A percentile compares a stretch with the other conserved stretches of the same genome.
Conservation (phyloP, 1,140 invertebrate species). For the Spodoptera frugiperda region DNA sequence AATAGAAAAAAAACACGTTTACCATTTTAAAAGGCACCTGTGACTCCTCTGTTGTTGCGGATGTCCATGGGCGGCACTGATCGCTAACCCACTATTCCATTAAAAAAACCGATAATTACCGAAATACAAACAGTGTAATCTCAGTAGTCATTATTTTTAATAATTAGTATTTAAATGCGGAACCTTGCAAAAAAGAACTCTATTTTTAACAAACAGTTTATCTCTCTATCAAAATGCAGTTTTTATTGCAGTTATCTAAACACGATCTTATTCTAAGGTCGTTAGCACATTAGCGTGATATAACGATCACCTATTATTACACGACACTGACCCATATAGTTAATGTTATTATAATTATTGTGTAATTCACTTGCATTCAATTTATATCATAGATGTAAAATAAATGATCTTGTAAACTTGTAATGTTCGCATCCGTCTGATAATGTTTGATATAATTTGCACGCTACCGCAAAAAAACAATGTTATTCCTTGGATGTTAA, state of each 20-base stretch:
- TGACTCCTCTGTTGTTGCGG: no score
- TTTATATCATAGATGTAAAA: background rate
- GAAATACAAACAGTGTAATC: no score
- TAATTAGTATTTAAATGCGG: no score
- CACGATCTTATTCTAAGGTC: background rate
- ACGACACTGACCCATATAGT: conserved; percentile 20
- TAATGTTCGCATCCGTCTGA: background rate
- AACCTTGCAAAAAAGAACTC: background rate
- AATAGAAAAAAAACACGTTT: no score
- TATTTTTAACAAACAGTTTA: no score
- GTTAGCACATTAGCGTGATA: background rate
- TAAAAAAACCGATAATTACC: no score
- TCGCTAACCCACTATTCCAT: no score
- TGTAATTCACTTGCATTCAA: background rate
- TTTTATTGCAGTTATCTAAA: background rate
- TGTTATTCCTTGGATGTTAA: background rate
- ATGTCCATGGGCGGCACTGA: no score
- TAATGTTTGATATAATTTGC: conserved; percentile 7
- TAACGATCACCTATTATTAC: background rate
- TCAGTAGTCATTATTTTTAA: no score
- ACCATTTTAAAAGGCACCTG: no score
- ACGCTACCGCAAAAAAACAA: background rate
- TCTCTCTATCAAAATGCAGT: background rate
- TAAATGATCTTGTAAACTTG: background rate
- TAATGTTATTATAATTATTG: conserved; percentile 7